These are phyloP conservation scores for Harpalus rubripes DNA, from an alignment of 2,888 invertebrate species.

Conservation along the genomic window DNA sequence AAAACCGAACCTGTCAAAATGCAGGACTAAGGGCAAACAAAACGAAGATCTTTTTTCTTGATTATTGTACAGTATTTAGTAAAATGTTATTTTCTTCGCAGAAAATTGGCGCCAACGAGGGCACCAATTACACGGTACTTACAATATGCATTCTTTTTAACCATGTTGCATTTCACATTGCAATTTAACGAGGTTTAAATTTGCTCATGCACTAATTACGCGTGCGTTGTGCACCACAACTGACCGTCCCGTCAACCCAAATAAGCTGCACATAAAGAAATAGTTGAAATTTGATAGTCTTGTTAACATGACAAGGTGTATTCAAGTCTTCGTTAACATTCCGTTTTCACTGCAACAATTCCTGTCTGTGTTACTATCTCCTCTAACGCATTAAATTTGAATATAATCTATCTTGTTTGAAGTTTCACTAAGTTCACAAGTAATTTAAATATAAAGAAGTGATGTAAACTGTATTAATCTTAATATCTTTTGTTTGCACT, in stretches of 20 bases:
- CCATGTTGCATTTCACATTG: not conserved
- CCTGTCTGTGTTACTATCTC: not conserved
- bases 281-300: conserved; percentile 3
- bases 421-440: conserved; percentile 11
- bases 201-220: not conserved
- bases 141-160: not conserved
- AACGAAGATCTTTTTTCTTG: too few species aligned
- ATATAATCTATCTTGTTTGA: conserved; percentile 17
- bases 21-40: too few species aligned
- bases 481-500: conserved; percentile 35
- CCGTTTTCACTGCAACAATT: not conserved
- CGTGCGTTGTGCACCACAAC: not conserved
- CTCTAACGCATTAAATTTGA: conserved; percentile 1
- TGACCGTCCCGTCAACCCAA: not conserved
- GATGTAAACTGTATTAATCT: conserved; percentile 45
- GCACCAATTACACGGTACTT: not conserved
- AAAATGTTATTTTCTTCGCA: too few species aligned
- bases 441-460: conserved; percentile 36
- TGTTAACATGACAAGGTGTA: not conserved
- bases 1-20: too few species aligned
- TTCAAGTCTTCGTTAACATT: conserved; percentile 24
- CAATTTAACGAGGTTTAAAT: conserved; percentile 3
- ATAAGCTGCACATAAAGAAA: not conserved
- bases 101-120: too few species aligned
- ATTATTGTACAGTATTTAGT: too few species aligned